Conservation (phyloP, 2,797 vertebrate genomes). For the Coregonus ussuriensis region DNA sequence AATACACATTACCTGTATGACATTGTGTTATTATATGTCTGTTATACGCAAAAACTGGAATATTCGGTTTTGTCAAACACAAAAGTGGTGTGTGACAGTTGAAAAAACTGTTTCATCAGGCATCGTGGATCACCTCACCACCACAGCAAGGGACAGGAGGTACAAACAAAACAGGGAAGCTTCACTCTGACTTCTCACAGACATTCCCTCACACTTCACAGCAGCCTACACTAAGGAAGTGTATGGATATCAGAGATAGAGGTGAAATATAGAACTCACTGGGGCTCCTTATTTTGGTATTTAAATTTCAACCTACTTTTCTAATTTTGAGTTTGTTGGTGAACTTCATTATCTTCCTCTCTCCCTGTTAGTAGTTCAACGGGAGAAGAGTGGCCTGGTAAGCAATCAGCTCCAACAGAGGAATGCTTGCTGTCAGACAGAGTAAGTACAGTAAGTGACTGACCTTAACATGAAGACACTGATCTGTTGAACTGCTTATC, state of each 20-base stretch:
- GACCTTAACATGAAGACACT: background rate
- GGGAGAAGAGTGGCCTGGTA: background rate
- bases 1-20: background rate
- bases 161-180: background rate
- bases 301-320: background rate
- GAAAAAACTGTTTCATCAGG: background rate
- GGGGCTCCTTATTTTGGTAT: background rate
- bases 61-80: background rate
- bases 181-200: background rate
- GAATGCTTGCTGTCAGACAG: conserved; percentile 27
- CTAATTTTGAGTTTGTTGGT: background rate
- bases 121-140: background rate
- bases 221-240: background rate
- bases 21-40: background rate
- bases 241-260: background rate
- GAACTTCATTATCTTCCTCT: background rate
- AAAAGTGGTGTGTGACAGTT: background rate
- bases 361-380: background rate
- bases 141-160: background rate
- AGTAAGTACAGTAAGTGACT: conserved; percentile 15
- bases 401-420: background rate
- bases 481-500: background rate
- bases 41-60: background rate
- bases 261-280: background rate
- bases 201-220: background rate